A percentile compares a stretch with the other conserved stretches of the same genome.
Conservation (phyloP, 1,140 invertebrate species). For the Bombus consobrinus region DNA sequence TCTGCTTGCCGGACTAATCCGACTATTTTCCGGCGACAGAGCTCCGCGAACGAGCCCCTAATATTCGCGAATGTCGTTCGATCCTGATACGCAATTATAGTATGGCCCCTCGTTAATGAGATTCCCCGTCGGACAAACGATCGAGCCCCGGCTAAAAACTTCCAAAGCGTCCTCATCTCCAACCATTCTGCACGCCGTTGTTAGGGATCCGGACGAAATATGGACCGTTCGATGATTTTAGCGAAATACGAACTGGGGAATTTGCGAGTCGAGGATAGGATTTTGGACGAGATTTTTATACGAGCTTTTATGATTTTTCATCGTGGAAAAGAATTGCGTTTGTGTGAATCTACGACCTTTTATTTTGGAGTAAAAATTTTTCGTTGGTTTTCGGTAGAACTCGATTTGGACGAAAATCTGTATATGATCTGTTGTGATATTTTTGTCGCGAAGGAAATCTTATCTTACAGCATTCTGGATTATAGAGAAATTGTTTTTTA, state of each 20-base stretch:
- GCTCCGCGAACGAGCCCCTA: not conserved
- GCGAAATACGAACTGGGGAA: not conserved
- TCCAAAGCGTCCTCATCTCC: not conserved
- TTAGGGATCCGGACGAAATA: not conserved
- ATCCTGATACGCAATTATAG: conserved; percentile 34
- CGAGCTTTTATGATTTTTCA: not conserved
- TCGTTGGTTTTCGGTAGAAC: too few species aligned
- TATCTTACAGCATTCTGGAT: not conserved
- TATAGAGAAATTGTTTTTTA: not conserved
- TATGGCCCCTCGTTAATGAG: conserved; percentile 22
- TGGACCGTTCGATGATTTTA: not conserved
- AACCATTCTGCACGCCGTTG: not conserved
- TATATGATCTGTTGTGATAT: too few species aligned
- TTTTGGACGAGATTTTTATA: not conserved
- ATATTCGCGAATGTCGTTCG: conserved; percentile 25
- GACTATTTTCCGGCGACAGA: conserved; percentile 26
- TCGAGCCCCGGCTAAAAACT: conserved; percentile 9
- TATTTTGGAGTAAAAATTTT: too few species aligned
- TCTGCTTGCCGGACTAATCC: conserved; percentile 14
- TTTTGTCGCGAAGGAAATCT: not conserved
- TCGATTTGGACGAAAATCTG: too few species aligned
- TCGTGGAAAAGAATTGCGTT: too few species aligned
- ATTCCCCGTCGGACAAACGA: conserved; percentile 18
- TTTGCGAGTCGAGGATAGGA: not conserved
- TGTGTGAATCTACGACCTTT: too few species aligned